Conservation (phyloP, 1,140 invertebrate genomes). For the Trichonephila clavata region DNA sequence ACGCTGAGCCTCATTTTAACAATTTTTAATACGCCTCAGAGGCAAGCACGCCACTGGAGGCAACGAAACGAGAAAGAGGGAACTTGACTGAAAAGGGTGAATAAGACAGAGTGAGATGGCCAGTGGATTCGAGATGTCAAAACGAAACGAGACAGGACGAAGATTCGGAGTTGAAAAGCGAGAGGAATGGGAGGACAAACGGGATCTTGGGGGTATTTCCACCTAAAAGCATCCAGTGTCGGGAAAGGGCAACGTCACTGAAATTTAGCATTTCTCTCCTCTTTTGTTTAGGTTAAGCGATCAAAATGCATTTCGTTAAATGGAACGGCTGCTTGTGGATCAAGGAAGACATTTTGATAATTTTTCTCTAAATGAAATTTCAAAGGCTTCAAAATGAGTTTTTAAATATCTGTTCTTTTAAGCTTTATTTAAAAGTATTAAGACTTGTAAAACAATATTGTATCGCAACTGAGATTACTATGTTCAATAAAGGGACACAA, state of each 20-base stretch:
- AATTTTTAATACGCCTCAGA: neutral
- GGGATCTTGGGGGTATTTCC: constrained; percentile 23
- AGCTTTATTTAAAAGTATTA: too few species aligned
- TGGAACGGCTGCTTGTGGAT: neutral
- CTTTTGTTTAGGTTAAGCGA: neutral
- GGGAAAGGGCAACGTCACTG: neutral
- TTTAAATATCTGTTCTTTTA: too few species aligned
- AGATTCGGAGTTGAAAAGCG: neutral
- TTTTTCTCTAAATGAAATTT: neutral
- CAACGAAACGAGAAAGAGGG: neutral
- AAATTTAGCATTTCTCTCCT: constrained; percentile 39
- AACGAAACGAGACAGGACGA: neutral
- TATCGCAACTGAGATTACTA: too few species aligned
- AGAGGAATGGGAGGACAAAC: constrained; percentile 36
- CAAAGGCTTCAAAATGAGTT: too few species aligned
- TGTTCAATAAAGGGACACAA: too few species aligned
- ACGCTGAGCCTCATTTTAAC: neutral
- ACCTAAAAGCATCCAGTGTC: neutral
- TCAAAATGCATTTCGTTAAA: neutral
- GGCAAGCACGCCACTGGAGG: neutral
- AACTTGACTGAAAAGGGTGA: neutral
- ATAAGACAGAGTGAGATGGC: neutral
- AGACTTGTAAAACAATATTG: too few species aligned
- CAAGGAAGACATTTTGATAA: neutral
- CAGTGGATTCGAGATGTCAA: constrained; percentile 19